phyloP scores from a whole-genome alignment of 2,888 invertebrate species.

The Drosophila borealis region DNA sequence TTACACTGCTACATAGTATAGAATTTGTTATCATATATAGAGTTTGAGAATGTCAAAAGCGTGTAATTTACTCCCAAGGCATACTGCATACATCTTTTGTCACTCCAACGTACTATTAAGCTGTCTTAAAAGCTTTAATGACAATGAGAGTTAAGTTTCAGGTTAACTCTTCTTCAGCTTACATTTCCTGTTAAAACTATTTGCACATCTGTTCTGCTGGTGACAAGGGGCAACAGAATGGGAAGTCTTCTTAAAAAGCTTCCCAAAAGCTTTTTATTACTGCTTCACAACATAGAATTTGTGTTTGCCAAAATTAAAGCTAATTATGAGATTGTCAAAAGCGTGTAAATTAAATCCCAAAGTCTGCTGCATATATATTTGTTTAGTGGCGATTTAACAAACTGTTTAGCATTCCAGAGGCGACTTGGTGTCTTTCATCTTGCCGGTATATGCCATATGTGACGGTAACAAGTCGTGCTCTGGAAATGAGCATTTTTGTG shows the following conservation, averaged over 20 bases:
- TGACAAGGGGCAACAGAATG: neutral
- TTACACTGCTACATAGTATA: no score
- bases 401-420: constrained; percentile 24
- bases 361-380: neutral
- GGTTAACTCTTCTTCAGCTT: no score
- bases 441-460: neutral
- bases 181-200: no score
- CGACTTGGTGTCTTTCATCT: constrained; percentile 24
- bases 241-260: neutral
- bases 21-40: no score
- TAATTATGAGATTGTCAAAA: constrained; percentile 1
- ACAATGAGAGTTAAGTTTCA: no score
- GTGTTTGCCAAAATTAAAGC: constrained; percentile 1
- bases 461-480: constrained; percentile 35
- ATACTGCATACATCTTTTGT: no score
- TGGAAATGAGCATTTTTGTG: constrained; percentile 49
- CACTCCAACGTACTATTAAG: no score
- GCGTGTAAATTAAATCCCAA: neutral
- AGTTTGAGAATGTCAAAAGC: no score
- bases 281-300: neutral
- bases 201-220: no score
- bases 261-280: neutral
- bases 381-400: constrained; percentile 2
- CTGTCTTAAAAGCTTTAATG: no score
- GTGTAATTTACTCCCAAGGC: no score